phyloP scores from a whole-genome alignment of 2,888 invertebrate species.

The Diadegma fenestrale region DNA sequence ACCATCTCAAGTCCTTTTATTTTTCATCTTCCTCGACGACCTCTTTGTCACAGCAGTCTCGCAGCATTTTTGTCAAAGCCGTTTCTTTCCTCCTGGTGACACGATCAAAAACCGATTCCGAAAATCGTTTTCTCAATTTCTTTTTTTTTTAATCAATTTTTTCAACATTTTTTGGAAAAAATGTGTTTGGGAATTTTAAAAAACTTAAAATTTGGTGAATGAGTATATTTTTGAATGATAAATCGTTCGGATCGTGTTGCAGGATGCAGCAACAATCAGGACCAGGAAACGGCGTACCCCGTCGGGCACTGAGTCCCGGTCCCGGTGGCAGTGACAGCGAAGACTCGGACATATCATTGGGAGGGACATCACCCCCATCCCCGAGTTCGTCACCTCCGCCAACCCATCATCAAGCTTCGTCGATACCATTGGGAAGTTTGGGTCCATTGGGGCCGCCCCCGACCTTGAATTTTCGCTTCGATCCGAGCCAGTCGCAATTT shows the following conservation, averaged over 20 bases:
- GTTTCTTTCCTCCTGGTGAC: not conserved
- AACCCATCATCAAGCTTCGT: slow-evolving; percentile 81
- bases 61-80: not conserved
- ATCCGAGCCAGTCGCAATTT: slow-evolving; percentile 82
- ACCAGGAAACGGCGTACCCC: slow-evolving; percentile 79
- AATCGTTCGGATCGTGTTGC: slow-evolving; percentile 64
- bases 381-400: slow-evolving; percentile 82
- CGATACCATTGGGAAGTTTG: slow-evolving; percentile 80
- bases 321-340: slow-evolving; percentile 83
- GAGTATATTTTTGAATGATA: not conserved
- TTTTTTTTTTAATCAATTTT: not conserved
- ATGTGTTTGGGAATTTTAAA: no score
- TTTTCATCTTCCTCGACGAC: not conserved
- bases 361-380: slow-evolving; percentile 83
- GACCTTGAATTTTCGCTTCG: slow-evolving; percentile 82
- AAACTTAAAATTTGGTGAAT: no score
- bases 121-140: not conserved
- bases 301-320: slow-evolving; percentile 81
- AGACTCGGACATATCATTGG: slow-evolving; percentile 83
- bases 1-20: slow-evolving; percentile 7
- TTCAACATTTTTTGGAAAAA: no score
- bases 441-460: slow-evolving; percentile 82
- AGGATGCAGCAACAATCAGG: slow-evolving; percentile 84
- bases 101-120: not conserved
- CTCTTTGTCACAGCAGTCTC: not conserved